Conservation (phyloP, 2,113 vertebrate species). For the Propithecus coquereli region DNA sequence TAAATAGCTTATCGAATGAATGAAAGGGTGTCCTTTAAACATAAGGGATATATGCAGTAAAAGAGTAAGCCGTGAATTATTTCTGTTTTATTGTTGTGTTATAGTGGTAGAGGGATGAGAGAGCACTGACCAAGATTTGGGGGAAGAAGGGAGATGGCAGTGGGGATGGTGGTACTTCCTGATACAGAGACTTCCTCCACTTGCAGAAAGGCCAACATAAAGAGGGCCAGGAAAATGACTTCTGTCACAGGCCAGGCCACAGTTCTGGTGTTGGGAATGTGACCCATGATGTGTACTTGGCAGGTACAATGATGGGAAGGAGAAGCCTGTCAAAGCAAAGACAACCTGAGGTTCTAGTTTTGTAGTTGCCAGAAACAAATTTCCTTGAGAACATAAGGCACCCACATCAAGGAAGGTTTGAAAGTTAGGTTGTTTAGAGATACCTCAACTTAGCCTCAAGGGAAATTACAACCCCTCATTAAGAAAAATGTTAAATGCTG, state of each 20-base stretch:
- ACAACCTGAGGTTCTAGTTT: neutral
- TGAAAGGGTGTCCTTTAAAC: neutral
- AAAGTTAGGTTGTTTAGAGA: neutral
- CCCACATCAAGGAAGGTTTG: neutral
- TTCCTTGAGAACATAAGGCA: neutral
- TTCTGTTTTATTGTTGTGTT: neutral
- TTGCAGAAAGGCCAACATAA: neutral
- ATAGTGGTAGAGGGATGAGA: neutral
- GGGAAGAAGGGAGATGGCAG: neutral
- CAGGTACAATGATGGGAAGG: neutral
- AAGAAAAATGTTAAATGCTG: neutral
- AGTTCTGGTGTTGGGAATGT: neutral
- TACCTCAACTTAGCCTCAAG: neutral
- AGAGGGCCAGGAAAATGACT: neutral
- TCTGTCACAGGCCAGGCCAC: neutral
- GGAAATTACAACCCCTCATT: neutral
- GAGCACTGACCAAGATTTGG: neutral
- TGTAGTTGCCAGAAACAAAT: neutral
- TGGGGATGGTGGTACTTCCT: neutral
- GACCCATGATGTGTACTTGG: neutral
- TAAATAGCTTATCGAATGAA: neutral
- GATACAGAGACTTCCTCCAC: neutral
- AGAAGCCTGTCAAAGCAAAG: neutral
- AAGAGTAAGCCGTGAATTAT: neutral
- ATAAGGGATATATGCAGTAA: neutral